These are phyloP conservation scores for Hystrix cristata DNA, from an alignment of 2,113 vertebrate species.

Conservation along the genomic window DNA sequence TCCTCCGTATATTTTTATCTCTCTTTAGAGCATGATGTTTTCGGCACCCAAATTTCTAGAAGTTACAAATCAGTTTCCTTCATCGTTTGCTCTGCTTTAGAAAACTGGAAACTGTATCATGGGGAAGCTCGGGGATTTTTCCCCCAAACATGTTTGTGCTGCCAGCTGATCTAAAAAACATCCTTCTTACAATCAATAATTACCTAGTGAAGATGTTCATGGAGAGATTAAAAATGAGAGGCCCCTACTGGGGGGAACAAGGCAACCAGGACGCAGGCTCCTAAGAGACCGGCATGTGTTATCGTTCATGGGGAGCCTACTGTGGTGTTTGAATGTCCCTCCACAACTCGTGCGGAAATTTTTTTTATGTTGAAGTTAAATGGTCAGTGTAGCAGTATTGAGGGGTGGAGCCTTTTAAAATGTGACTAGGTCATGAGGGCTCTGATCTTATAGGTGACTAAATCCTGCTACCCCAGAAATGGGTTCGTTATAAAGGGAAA, in stretches of 20 bases:
- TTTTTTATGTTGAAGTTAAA: background rate
- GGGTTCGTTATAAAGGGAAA: background rate
- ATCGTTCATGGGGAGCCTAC: background rate
- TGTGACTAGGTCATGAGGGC: background rate
- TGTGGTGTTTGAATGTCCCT: background rate
- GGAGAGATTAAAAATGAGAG: conserved; percentile 24
- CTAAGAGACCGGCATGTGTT: background rate
- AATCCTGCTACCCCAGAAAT: background rate
- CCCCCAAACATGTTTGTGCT: background rate
- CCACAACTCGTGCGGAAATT: background rate
- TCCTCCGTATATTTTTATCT: background rate
- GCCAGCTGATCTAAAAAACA: background rate
- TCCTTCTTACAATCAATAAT: background rate
- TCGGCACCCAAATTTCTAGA: conserved; percentile 6
- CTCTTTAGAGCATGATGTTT: background rate
- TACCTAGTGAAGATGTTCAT: background rate
- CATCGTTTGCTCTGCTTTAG: background rate
- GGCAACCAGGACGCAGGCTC: background rate
- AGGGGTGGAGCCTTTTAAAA: background rate
- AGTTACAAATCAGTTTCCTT: background rate
- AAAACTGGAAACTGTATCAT: background rate
- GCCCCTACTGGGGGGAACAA: background rate
- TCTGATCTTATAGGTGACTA: no score
- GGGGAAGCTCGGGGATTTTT: background rate
- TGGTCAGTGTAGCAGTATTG: no score